Evolutionary conservation across 2,888 invertebrate genomes (phyloP).

Genomic region (Phasia obesa): DNA sequence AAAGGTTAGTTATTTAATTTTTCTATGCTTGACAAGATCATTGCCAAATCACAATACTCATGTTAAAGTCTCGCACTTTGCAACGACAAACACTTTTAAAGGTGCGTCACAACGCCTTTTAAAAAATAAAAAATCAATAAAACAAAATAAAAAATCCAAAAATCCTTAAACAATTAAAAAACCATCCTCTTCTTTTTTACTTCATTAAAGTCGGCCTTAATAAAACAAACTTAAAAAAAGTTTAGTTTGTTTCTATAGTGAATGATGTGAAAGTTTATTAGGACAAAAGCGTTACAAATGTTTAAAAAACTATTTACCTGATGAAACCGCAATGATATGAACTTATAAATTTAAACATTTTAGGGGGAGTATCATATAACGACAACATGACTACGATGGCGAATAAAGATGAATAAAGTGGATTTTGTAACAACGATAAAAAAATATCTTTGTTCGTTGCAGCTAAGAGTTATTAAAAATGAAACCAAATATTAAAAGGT

Average conservation of each 20-base stretch:
- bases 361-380: slow-evolving; percentile 54
- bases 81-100: slow-evolving; percentile 6
- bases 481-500: slow-evolving; percentile 39
- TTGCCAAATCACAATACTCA: neutral
- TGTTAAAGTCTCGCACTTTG: neutral
- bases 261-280: slow-evolving; percentile 72
- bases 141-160: neutral
- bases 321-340: slow-evolving; percentile 53
- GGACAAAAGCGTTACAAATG: slow-evolving; percentile 72
- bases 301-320: slow-evolving; percentile 56
- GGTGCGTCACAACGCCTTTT: slow-evolving; percentile 39
- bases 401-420: slow-evolving; percentile 28
- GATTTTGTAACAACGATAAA: slow-evolving; percentile 43
- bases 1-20: neutral
- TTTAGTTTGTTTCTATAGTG: slow-evolving; percentile 14
- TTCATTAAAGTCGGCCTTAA: neutral
- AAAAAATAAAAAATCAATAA: slow-evolving; percentile 5
- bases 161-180: slow-evolving; percentile 37
- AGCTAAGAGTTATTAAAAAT: neutral
- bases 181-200: neutral
- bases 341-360: slow-evolving; percentile 52
- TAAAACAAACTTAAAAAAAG: slow-evolving; percentile 11
- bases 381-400: slow-evolving; percentile 37
- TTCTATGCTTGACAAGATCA: neutral
- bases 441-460: slow-evolving; percentile 15